Evolutionary conservation across 2,797 vertebrate genomes (phyloP), one percentile per base, ranked within the genome.

Genomic region (Halcyon leucocephala): DNA sequence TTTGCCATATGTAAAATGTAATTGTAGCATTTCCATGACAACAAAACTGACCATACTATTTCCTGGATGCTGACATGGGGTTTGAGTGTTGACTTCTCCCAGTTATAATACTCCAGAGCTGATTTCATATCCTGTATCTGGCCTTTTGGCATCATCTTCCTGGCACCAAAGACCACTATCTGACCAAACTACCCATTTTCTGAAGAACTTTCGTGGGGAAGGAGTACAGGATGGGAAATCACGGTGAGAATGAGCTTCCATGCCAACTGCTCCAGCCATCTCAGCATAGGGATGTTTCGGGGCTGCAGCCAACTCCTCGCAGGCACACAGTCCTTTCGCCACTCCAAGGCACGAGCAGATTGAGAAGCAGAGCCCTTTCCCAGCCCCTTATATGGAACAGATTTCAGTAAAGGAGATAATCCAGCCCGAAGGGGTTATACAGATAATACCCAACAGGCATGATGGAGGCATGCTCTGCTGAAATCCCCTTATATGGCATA

Each of bases 321-420:
- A 93, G 88, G 61, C 96, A 62, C 85, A 90, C 41, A 5, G 78
- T 85, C 91, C 91, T 97, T 97, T 96, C 74, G 3, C 66, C 93
- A 87, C 91, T 84, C 94, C 74, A 78, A 94, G 92, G 95, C 95
- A 96, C 0, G 48, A 95, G 93, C 90, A 92, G 93, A 95, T 80
- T 93, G 95, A 73, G 92, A 7, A 82, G 85, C 80, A 82, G 86
- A 95, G 86, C 64, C 71, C 88, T 95, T 87, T 95, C 91, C 90
- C 90, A 94, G 91, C 29, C 88, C 96, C 96, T 96, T 95, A 95
- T 97, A 96, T 92, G 91, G 94, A 95, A 26, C 96, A 95, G 91
- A 97, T 94, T 95, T 95, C 90, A 90, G 88, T 54, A 90, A 90
- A 94, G 92, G 77, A 96, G 94, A 95, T 95, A 96, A 96, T 97